Conservation (phyloP, 2,797 vertebrate genomes). For the Labeo calbasu region DNA sequence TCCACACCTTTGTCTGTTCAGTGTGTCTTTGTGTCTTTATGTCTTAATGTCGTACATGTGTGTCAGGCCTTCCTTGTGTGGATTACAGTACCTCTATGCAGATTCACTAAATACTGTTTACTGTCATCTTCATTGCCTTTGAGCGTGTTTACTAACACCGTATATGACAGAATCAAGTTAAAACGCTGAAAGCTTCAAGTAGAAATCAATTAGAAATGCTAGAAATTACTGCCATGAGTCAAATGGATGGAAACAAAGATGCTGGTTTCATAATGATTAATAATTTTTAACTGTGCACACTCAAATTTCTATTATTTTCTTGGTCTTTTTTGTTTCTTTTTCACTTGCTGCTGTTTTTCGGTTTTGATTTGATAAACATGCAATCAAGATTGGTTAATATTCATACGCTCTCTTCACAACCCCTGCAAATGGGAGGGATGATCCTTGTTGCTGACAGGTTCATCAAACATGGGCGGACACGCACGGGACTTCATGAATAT, state of each 20-base stretch:
- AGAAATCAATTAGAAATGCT: background rate
- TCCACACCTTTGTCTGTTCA: too few relatives aligned
- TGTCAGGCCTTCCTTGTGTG: too few relatives aligned
- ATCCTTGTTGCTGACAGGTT: constrained; percentile 12
- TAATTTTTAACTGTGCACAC: background rate
- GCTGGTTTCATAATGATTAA: background rate
- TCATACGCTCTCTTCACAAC: constrained; percentile 5
- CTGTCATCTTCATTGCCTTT: too few relatives aligned
- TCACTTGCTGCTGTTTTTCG: constrained; percentile 1
- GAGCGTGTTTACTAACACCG: too few relatives aligned
- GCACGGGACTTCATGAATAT: constrained; percentile 25
- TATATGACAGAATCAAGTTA: background rate
- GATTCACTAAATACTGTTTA: too few relatives aligned
- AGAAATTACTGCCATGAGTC: background rate
- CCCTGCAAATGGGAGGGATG: constrained; percentile 12
- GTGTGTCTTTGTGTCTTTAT: too few relatives aligned
- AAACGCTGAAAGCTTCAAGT: background rate
- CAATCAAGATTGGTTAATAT: constrained; percentile 27
- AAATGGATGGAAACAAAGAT: background rate
- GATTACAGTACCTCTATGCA: too few relatives aligned
- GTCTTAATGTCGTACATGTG: too few relatives aligned
- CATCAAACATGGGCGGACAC: constrained; percentile 41
- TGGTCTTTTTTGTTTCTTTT: background rate
- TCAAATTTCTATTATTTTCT: background rate
- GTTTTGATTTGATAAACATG: constrained; percentile 2